Evolutionary conservation across 2,888 invertebrate genomes (phyloP), one percentile per base, ranked within the genome.

Genomic region (Elegia similella): DNA sequence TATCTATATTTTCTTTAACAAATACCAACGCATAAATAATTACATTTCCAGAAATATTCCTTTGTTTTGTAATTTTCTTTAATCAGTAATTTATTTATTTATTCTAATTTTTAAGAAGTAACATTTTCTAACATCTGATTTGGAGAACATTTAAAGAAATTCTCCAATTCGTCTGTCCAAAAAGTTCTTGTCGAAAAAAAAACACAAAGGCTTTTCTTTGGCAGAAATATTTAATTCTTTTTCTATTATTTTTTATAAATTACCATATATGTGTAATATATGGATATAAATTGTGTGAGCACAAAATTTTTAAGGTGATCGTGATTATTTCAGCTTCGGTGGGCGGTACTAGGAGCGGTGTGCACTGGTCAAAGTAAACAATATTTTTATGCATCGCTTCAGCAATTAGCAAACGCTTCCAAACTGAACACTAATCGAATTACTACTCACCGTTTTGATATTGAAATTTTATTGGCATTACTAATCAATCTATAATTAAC

Each of bases 331-430:
- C 91, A 91, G 91, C 86, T 89, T 86, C 79, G 86, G 91, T 86
- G 91, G 91, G 76, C 91, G 91, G 84, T 90, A 80, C 84, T 91
- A 86, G 82, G 76, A 80, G 80, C 80, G 77, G 80, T 77, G 73
- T 84, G 79, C 81, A 77, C 81, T 78, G 75, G 68, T 83, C 69
- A 70, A 84, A 88, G 91, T 91, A 91, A 90, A 90, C 82, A 82
- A 68, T 54, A 72, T 82, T 81, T 84, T 85, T 86, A 82, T 82
- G 82, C 85, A 84, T 76, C 68, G 84, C 84, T 82, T 85, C 69
- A 68, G 77, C 86, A 78, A 82, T 86, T 85, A 86, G 84, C 80
- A 75, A 72, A 68, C 64, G 78, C 78, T 79, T 75, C 68, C 71
- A 70, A 75, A 75, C 75, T 23, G 38, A 13, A 74, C 70, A 80